A percentile compares a stretch with the other conserved stretches of the same genome.
phyloP scores from a whole-genome alignment of 2,113 vertebrate species.

The Melanotaenia duboulayi region DNA sequence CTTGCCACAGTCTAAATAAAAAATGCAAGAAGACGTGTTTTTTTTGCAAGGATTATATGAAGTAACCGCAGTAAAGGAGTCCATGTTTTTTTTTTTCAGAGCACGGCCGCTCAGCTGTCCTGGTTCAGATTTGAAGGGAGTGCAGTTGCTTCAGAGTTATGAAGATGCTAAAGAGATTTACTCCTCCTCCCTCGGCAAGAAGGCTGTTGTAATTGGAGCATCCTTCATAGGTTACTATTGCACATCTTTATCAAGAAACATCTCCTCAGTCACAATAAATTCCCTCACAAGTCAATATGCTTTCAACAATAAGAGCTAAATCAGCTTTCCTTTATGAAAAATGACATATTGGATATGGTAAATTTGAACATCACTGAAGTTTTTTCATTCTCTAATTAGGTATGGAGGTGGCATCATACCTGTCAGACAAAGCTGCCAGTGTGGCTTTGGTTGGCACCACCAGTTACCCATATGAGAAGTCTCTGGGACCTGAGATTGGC shows the following conservation, averaged over 20 bases:
- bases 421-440: constrained; percentile 84
- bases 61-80: not conserved
- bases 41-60: too few species aligned
- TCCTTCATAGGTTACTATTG: constrained; percentile 87
- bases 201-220: constrained; percentile 84
- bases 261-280: not conserved
- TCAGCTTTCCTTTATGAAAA: not conserved
- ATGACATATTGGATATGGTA: not conserved
- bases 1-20: not conserved
- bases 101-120: constrained; percentile 80
- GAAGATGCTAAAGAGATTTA: constrained; percentile 85
- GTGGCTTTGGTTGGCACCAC: constrained; percentile 83
- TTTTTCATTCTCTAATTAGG: constrained; percentile 72
- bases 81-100: constrained; percentile 63
- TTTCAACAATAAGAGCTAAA: not conserved
- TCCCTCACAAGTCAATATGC: not conserved
- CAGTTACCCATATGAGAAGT: constrained; percentile 78
- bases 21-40: too few species aligned
- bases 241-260: not conserved
- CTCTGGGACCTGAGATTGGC: constrained; percentile 86
- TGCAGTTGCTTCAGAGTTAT: constrained; percentile 81
- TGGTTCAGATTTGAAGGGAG: constrained; percentile 83
- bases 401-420: constrained; percentile 89
- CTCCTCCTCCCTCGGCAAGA: constrained; percentile 73
- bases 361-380: not conserved